Evolutionary conservation across 2,888 invertebrate genomes (phyloP), one percentile per base, ranked within the genome.

Genomic region (Schrankia costaestrigalis): DNA sequence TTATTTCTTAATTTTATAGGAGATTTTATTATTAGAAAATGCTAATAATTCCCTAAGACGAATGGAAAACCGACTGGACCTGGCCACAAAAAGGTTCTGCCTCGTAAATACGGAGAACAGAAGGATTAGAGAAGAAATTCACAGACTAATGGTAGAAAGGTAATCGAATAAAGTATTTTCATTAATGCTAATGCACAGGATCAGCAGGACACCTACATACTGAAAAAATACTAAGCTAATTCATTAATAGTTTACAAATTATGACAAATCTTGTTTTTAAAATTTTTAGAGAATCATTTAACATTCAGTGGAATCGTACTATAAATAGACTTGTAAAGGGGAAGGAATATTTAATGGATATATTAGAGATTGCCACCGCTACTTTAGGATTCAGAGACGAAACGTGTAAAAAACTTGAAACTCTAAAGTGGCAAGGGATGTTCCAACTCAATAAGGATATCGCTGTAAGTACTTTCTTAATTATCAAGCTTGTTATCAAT

Each of bases 321-420:
- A 93, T 94, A 29, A 90, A 90, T 5, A 94, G 94, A 61, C 86
- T 96, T 44, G 91, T 92, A 42, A 89, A 90, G 26, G 94, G 96
- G 9, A 95, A 96, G 68, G 92, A 93, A 65, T 92, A 93, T 54
- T 93, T 96, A 65, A 92, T 94, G 75, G 95, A 96, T 57, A 89
- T 96, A 33, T 94, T 97, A 41, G 96, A 97, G 71, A 94, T 95
- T 52, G 95, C 96, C 0, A 93, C 95, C 1, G 82, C 92, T 19
- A 94, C 96, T 0, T 97, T 95, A 59, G 95, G 95, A 49, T 94
- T 95, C 65, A 88, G 96, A 36, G 96, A 93, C 69, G 93, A 94
- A 60, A 90, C 93, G 63, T 91, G 93, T 60, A 90, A 93, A 37
- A 97, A 95, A 78, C 88, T 97, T 35, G 91, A 94, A 41, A 93